Base-by-base conservation (phyloP, 1,140 invertebrate species). In the Tenebrio molitor region DNA sequence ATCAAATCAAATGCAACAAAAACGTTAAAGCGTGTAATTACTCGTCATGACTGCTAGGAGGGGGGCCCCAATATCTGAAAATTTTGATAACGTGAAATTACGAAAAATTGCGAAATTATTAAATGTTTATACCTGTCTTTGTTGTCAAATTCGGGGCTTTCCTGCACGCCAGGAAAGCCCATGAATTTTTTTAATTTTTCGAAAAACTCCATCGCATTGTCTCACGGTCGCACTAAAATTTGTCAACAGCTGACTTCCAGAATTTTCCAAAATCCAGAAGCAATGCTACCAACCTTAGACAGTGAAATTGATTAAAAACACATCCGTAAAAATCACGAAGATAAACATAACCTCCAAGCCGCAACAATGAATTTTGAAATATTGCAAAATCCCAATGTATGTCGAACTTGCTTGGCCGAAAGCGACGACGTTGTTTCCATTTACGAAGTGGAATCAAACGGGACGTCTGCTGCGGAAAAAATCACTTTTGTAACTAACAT, bases 351-450 rank as follows among this genome's bases (percentile, higher is more conserved):
- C 25, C 25, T 29, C 25, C 3, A 29, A 29, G n/a, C 41, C n/a
- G 1, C 12, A 14, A 21, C 41, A 16, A 41, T 16, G 14, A 16
- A 39, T 39, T 65, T 39, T 17, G 14, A 10, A 36, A 36, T 15
- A 7, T 19, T 65, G 7, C n/a, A 65, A 65, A 36, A 17, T 15
- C 10, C 63, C 0, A 64, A 50, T 33, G 29, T 39, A 34, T 65
- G 70, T 16, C 10, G 70, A 42, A 70, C 68, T 14, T 70, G 68
- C n/a, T 10, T 70, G 4, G 23, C 8, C 12, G n/a, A 25, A 42
- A 39, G 50, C 5, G 3, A 2, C 8, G 23, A 62, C 15, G 19
- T 63, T 0, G 2, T 1, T 10, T 14, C 3, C 10, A 41, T 70
- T 5, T 44, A 62, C 44, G 14, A 68, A 33, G 34, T 8, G 14